Percentiles rank a stretch among this genome's conserved stretches.
These are phyloP conservation scores for Cybosia mesomella DNA, from an alignment of 2,888 invertebrate species.

Conservation along the genomic window DNA sequence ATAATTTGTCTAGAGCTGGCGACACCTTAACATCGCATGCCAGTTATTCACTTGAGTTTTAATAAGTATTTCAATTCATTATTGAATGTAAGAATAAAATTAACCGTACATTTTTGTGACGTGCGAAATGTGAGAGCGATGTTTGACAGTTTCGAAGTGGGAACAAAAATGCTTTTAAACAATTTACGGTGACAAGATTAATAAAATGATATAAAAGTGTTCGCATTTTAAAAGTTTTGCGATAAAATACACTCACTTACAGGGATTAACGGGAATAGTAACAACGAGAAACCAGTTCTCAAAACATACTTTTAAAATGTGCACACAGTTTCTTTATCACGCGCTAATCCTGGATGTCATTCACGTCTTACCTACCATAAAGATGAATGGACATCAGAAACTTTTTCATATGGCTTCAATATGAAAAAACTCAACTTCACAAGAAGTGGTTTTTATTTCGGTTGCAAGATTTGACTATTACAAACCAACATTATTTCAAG, in stretches of 20 bases:
- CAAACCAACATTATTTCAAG: no score
- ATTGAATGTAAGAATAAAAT: slow-evolving; percentile 38
- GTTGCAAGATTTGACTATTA: no score
- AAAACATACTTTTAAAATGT: no score
- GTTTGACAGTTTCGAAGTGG: slow-evolving; percentile 46
- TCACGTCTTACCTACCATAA: no score
- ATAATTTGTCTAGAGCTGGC: slow-evolving; percentile 45
- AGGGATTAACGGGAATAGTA: no score
- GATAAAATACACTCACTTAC: not conserved
- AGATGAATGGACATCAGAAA: no score
- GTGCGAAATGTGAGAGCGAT: slow-evolving; percentile 53
- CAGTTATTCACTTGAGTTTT: slow-evolving; percentile 50
- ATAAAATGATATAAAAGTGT: slow-evolving; percentile 25
- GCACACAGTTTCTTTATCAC: no score
- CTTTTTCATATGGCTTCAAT: no score
- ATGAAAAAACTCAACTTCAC: no score
- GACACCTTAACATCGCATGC: slow-evolving; percentile 60
- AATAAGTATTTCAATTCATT: slow-evolving; percentile 58
- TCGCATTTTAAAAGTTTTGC: slow-evolving; percentile 19
- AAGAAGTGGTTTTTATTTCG: no score
- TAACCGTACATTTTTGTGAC: slow-evolving; percentile 44
- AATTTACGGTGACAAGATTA: slow-evolving; percentile 25
- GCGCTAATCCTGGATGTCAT: no score
- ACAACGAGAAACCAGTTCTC: no score
- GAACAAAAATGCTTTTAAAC: slow-evolving; percentile 35